Evolutionary conservation across 2,888 invertebrate genomes (phyloP).

Genomic region (Sarcophaga rosellei): DNA sequence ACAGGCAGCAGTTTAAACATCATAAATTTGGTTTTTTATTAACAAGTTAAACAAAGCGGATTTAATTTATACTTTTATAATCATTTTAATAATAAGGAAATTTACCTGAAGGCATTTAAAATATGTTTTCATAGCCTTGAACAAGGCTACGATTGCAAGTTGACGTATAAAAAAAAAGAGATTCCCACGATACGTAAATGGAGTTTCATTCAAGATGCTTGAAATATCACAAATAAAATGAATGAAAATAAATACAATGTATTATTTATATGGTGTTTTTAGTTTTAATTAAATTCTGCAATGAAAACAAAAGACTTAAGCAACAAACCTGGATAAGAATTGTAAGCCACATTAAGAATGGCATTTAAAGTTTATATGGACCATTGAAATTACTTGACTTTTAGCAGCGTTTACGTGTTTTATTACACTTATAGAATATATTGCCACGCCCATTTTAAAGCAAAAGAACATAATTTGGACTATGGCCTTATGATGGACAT

Average conservation of each 20-base stretch:
- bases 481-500: too few species aligned
- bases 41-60: background rate
- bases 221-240: too few species aligned
- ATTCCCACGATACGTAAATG: background rate
- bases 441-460: too few species aligned
- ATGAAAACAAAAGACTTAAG: background rate
- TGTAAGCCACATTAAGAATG: too few species aligned
- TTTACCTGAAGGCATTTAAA: background rate
- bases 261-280: too few species aligned
- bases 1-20: background rate
- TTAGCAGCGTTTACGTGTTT: too few species aligned
- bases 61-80: background rate
- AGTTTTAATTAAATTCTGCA: background rate
- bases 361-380: too few species aligned
- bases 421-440: too few species aligned
- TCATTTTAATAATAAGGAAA: background rate
- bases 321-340: background rate
- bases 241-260: too few species aligned
- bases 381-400: too few species aligned
- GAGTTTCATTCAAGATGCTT: background rate
- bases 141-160: background rate
- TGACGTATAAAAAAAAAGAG: background rate
- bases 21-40: background rate
- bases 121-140: background rate
- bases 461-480: too few species aligned